Conservation (phyloP, 2,797 vertebrate species). For the Gallirallus australis region DNA sequence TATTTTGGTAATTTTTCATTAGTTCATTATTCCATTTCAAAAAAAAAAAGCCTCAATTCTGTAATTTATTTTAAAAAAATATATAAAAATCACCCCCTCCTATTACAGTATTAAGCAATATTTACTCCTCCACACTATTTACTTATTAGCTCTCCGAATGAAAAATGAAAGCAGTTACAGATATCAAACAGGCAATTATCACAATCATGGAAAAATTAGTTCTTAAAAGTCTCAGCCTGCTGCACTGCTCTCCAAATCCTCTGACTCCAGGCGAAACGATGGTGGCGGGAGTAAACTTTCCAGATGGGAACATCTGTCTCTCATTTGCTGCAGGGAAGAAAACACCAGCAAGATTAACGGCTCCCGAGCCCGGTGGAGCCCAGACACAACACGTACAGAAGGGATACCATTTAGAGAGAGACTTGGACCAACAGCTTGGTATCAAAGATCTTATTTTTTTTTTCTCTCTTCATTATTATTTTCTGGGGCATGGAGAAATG, state of each 20-base stretch:
- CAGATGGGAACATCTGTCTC: slow-evolving; percentile 77
- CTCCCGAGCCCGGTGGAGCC: slow-evolving; percentile 31
- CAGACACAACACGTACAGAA: slow-evolving; percentile 64
- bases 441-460: neutral
- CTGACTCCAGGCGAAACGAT: neutral
- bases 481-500: neutral
- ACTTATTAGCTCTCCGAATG: neutral
- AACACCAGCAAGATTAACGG: slow-evolving; percentile 67
- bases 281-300: slow-evolving; percentile 55
- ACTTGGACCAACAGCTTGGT: neutral
- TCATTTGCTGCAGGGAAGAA: slow-evolving; percentile 66
- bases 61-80: neutral
- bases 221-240: slow-evolving; percentile 33
- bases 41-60: too few relatives aligned
- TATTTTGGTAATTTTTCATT: neutral
- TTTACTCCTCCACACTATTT: neutral
- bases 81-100: neutral
- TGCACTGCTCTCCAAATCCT: slow-evolving; percentile 46
- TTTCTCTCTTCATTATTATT: neutral
- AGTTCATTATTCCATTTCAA: neutral
- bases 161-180: slow-evolving; percentile 18
- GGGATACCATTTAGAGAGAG: neutral
- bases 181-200: slow-evolving; percentile 40
- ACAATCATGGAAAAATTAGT: slow-evolving; percentile 11
- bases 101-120: neutral